Evolutionary conservation across 2,888 invertebrate genomes (phyloP).

Genomic region (Oscheius sp.): DNA sequence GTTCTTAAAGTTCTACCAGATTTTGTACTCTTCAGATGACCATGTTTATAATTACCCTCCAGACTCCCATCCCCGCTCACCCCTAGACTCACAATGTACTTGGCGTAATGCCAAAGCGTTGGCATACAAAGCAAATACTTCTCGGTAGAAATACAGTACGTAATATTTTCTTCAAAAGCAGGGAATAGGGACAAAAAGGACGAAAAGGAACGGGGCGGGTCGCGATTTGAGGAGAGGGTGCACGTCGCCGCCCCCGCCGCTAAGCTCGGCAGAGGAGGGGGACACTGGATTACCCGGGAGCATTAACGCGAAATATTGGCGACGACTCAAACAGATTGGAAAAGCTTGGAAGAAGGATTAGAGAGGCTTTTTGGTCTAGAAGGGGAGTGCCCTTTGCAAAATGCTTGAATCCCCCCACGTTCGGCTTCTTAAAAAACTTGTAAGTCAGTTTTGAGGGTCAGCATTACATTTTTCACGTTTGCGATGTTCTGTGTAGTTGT

Average conservation of each 20-base stretch:
- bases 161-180: background rate
- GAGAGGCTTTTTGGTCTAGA: background rate
- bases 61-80: background rate
- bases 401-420: background rate
- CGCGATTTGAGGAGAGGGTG: background rate
- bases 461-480: too few relatives aligned
- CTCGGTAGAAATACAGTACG: too few relatives aligned
- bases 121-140: conserved; percentile 39
- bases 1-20: background rate
- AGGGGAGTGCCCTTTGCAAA: background rate
- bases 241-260: conserved; percentile 11
- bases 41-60: too few relatives aligned
- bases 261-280: conserved; percentile 13
- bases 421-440: background rate
- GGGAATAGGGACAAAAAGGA: background rate
- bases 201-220: background rate
- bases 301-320: conserved; percentile 17
- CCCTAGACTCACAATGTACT: conserved; percentile 58
- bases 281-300: conserved; percentile 24
- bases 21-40: background rate
- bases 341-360: background rate
- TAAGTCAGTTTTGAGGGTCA: background rate
- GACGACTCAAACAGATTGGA: conserved; percentile 8
- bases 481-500: too few relatives aligned
- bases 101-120: conserved; percentile 62